These are phyloP conservation scores for Mimas tiliae DNA, from an alignment of 2,888 invertebrate species.

Conservation along the genomic window DNA sequence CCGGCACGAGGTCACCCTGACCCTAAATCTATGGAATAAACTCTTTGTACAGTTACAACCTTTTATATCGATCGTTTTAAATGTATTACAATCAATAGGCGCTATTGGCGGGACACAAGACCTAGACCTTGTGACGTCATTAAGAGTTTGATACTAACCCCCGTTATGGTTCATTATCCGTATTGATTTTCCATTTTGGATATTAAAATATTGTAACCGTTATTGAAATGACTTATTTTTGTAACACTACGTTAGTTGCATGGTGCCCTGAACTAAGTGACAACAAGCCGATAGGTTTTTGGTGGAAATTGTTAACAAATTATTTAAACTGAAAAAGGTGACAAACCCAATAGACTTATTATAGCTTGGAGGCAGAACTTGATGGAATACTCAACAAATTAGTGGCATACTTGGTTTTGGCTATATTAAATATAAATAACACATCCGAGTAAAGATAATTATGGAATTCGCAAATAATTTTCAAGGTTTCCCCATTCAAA, in stretches of 20 bases:
- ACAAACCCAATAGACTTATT: background rate
- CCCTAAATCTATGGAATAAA: slow-evolving; percentile 16
- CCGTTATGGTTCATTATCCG: background rate
- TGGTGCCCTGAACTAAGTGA: background rate
- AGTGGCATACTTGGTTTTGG: too few species aligned
- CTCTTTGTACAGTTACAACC: slow-evolving; percentile 6
- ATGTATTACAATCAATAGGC: background rate
- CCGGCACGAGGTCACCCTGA: slow-evolving; percentile 50
- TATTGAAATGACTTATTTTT: background rate
- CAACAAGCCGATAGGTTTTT: background rate
- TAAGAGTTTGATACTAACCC: background rate
- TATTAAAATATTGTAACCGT: background rate
- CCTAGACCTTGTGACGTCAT: slow-evolving; percentile 8
- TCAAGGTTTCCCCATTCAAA: slow-evolving; percentile 6
- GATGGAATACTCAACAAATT: background rate
- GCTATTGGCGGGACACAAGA: background rate
- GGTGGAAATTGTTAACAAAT: too few species aligned
- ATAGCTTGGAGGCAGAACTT: background rate
- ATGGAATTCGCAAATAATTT: slow-evolving; percentile 5
- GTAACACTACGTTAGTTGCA: too few species aligned
- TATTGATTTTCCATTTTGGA: slow-evolving; percentile 12
- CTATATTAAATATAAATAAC: too few species aligned
- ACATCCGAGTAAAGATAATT: too few species aligned
- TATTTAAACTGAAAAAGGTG: too few species aligned
- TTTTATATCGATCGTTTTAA: background rate